Evolutionary conservation across 2,113 vertebrate genomes (phyloP).

Genomic region (Phaethon lepturus): DNA sequence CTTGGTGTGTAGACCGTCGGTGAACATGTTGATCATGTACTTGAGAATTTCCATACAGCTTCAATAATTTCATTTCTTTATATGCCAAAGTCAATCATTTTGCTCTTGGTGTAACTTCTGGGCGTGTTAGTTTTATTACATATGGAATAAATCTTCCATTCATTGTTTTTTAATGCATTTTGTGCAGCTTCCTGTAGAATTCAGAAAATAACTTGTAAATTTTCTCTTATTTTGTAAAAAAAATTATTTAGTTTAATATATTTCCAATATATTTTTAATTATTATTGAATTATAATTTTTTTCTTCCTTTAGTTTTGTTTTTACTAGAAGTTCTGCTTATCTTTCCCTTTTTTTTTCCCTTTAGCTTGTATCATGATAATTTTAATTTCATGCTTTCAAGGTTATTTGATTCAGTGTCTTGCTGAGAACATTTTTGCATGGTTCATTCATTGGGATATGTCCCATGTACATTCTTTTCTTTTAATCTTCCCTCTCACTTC

Average conservation of each 20-base stretch:
- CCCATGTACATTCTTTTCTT: not conserved
- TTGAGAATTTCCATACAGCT: not conserved
- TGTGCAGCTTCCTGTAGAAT: not conserved
- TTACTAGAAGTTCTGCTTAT: not conserved
- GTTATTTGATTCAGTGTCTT: not conserved
- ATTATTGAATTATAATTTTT: not conserved
- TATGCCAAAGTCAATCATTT: not conserved
- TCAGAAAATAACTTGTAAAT: not conserved
- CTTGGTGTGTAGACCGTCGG: not conserved
- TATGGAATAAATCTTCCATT: not conserved
- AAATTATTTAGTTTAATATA: not conserved
- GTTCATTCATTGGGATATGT: not conserved
- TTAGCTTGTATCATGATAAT: not conserved
- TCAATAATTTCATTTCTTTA: not conserved
- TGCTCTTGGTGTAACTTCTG: not conserved
- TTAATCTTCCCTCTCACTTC: not conserved
- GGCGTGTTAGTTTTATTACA: not conserved
- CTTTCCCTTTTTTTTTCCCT: not conserved
- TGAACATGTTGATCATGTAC: not conserved
- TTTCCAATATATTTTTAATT: not conserved
- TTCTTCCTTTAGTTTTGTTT: not conserved
- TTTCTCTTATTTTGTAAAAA: not conserved
- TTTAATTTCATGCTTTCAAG: not conserved
- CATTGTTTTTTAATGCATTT: not conserved
- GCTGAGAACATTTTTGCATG: not conserved